Evolutionary conservation across 92 coral and sea anemone species (phyloP).

Genomic region (Paragorgia papillata): DNA sequence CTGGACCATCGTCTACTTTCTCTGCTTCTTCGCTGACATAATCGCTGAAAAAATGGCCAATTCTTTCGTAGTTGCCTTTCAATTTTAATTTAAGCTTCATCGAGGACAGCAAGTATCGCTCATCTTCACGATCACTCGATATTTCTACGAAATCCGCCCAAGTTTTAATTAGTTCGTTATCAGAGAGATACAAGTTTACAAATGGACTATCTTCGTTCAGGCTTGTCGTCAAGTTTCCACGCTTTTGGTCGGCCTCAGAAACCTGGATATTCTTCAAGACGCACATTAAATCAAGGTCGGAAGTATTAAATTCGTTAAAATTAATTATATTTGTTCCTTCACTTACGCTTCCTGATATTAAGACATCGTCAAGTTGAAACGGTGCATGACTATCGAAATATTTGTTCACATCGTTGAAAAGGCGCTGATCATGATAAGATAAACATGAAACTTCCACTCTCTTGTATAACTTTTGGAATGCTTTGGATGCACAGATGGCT

Average conservation of each 20-base stretch:
- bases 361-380: slow-evolving; percentile 18
- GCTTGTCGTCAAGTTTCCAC: slow-evolving; percentile 9
- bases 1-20: slow-evolving; percentile 26
- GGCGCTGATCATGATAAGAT: neutral
- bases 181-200: slow-evolving; percentile 12
- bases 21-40: neutral
- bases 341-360: slow-evolving; percentile 19
- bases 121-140: neutral
- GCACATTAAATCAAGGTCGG: slow-evolving; percentile 17
- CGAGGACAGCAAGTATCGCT: slow-evolving; percentile 1
- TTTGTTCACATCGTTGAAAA: slow-evolving; percentile 3
- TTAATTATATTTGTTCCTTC: slow-evolving; percentile 9
- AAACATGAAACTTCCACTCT: neutral
- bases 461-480: neutral
- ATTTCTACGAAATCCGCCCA: slow-evolving; percentile 22
- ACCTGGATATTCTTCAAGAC: slow-evolving; percentile 17
- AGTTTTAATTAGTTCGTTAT: neutral
- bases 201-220: slow-evolving; percentile 18
- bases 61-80: neutral
- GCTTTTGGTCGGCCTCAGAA: slow-evolving; percentile 6
- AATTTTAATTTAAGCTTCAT: slow-evolving; percentile 24
- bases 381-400: slow-evolving; percentile 20
- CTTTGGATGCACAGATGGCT: neutral
- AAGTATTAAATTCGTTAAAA: neutral
- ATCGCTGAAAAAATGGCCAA: neutral